These are phyloP conservation scores for Encarsia formosa DNA, from an alignment of 2,888 invertebrate genomes.

Conservation along the genomic window DNA sequence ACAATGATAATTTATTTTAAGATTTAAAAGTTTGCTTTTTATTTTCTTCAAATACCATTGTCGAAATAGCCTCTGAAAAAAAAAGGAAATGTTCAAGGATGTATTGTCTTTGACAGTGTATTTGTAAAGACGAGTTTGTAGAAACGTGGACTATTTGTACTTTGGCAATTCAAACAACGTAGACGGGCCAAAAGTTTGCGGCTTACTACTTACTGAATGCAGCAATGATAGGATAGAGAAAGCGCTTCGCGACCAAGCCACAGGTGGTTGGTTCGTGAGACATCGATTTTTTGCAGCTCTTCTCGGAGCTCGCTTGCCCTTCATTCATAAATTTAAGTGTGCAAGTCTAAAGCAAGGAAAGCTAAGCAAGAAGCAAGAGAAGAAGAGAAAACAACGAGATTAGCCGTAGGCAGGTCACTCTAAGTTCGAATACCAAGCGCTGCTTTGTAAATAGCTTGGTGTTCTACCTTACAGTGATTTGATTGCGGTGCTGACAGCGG, in stretches of 20 bases:
- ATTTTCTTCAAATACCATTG: too few species aligned
- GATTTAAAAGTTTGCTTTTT: too few species aligned
- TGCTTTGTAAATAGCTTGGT: conserved; percentile 74
- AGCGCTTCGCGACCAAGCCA: too few species aligned
- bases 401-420: conserved; percentile 67
- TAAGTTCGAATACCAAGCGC: conserved; percentile 92
- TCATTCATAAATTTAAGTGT: conserved; percentile 20
- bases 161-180: too few species aligned
- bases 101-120: too few species aligned
- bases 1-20: too few species aligned
- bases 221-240: background rate
- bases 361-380: background rate
- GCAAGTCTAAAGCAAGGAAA: background rate
- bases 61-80: too few species aligned
- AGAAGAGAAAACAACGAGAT: background rate
- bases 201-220: background rate
- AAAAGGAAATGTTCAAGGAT: too few species aligned
- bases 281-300: conserved; percentile 25
- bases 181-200: background rate
- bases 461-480: conserved; percentile 96
- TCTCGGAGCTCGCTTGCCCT: background rate
- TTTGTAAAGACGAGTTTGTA: too few species aligned
- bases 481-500: conserved; percentile 51
- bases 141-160: too few species aligned
- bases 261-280: conserved; percentile 27